phyloP scores from a whole-genome alignment of 2,113 vertebrate genomes.

The Clarias batrachus region DNA sequence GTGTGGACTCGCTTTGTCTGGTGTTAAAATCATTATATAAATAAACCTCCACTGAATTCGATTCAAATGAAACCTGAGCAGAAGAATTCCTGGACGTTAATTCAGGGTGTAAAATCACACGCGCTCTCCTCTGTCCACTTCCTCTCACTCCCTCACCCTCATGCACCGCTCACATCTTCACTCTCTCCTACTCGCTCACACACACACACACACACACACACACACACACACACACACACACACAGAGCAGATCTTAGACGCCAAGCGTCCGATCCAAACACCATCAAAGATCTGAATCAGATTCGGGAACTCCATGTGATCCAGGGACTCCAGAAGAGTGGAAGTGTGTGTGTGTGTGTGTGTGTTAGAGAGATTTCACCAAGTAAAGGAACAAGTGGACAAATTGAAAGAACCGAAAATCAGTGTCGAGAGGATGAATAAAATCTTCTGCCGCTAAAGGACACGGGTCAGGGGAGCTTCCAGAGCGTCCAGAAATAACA shows the following conservation, averaged over 20 bases:
- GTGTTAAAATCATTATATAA: neutral
- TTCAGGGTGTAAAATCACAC: neutral
- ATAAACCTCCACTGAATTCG: neutral
- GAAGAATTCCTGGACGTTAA: neutral
- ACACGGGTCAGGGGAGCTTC: neutral
- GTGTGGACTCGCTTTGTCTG: neutral
- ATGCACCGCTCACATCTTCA: neutral
- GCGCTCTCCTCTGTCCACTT: neutral
- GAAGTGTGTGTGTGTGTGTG: neutral
- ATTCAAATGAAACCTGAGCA: too few relatives aligned
- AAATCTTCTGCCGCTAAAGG: slow-evolving; percentile 2
- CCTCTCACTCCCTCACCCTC: neutral
- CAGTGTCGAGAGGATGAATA: neutral
- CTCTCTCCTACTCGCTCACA: neutral
- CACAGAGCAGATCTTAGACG: neutral
- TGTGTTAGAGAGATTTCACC: neutral
- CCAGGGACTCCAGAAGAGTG: slow-evolving; percentile 24
- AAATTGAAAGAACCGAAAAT: neutral
- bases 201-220: too few relatives aligned
- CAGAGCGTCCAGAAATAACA: neutral
- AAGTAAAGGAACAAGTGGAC: neutral
- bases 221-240: neutral
- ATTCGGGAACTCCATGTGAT: slow-evolving; percentile 21
- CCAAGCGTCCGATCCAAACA: neutral
- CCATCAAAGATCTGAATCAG: neutral